These are phyloP conservation scores for Datnioides undecimradiatus DNA, from an alignment of 2,113 vertebrate species.

Conservation along the genomic window DNA sequence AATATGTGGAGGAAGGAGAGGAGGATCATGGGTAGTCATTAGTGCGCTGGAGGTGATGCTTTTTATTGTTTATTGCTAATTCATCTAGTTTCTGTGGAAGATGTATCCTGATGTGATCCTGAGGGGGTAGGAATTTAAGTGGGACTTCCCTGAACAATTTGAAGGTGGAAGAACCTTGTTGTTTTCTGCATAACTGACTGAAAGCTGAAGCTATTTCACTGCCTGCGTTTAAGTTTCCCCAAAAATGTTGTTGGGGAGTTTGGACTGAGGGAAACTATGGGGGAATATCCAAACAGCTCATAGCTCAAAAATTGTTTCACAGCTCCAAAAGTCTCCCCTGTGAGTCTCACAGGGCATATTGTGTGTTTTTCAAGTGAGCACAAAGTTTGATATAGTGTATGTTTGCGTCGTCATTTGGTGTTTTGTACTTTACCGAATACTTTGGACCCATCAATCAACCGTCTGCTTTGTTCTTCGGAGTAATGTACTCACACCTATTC, in stretches of 20 bases:
- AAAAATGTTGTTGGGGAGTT: slow-evolving; percentile 16
- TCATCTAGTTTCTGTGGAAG: slow-evolving; percentile 68
- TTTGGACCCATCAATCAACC: slow-evolving; percentile 44
- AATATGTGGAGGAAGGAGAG: slow-evolving; percentile 68
- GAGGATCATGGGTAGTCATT: slow-evolving; percentile 82
- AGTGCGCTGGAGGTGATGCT: slow-evolving; percentile 76
- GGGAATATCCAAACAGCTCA: slow-evolving; percentile 18
- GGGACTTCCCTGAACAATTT: slow-evolving; percentile 45
- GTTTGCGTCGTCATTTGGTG: slow-evolving; percentile 25
- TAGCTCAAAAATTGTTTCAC: background rate
- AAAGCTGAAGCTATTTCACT: slow-evolving; percentile 3
- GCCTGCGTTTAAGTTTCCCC: slow-evolving; percentile 13
- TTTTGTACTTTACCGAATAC: slow-evolving; percentile 27
- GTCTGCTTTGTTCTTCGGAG: slow-evolving; percentile 48
- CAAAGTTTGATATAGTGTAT: slow-evolving; percentile 5
- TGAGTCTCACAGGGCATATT: background rate
- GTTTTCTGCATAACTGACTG: slow-evolving; percentile 34
- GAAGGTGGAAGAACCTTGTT: slow-evolving; percentile 5
- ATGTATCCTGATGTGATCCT: slow-evolving; percentile 63
- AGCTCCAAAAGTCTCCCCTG: background rate
- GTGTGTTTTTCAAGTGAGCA: background rate
- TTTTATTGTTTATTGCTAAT: slow-evolving; percentile 78
- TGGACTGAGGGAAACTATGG: slow-evolving; percentile 19
- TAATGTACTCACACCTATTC: slow-evolving; percentile 47
- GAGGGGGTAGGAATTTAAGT: slow-evolving; percentile 48